Conservation (phyloP, 2,797 vertebrate genomes). For the Gila robusta region DNA sequence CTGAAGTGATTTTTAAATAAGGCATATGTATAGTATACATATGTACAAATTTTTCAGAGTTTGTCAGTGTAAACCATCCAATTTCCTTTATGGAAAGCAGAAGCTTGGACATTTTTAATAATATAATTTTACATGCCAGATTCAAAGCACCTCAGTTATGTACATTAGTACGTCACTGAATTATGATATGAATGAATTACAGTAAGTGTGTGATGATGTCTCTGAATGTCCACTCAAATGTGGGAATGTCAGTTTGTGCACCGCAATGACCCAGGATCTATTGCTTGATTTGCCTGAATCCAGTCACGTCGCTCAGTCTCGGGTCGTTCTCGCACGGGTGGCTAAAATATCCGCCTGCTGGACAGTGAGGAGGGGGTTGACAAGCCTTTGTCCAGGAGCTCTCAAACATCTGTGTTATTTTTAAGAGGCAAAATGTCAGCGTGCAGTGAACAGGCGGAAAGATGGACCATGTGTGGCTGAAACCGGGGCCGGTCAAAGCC, state of each 20-base stretch:
- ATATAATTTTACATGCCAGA: not conserved
- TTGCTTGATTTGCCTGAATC: conserved; percentile 69
- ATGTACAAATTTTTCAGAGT: not conserved
- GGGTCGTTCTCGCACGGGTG: conserved; percentile 65
- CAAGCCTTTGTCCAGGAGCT: conserved; percentile 52
- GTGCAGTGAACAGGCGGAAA: conserved; percentile 71
- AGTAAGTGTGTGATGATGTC: not conserved
- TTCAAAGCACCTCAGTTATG: not conserved
- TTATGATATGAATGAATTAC: not conserved
- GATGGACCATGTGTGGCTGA: conserved; percentile 68
- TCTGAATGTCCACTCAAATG: conserved; percentile 22
- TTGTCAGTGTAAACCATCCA: not conserved
- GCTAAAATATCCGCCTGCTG: conserved; percentile 72
- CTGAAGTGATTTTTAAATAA: not conserved
- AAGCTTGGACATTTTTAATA: too few relatives aligned
- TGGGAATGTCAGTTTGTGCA: conserved; percentile 71
- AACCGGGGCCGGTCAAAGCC: conserved; percentile 68
- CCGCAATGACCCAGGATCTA: conserved; percentile 67
- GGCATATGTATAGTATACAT: not conserved
- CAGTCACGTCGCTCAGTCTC: conserved; percentile 71
- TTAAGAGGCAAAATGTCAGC: conserved; percentile 78
- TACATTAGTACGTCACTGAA: not conserved
- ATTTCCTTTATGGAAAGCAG: not conserved
- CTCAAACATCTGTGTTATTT: conserved; percentile 79
- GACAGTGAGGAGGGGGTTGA: conserved; percentile 61